Evolutionary conservation across 2,113 vertebrate species (phyloP), one percentile per base, ranked within the genome.

Genomic region (Colistium nudipinnis): DNA sequence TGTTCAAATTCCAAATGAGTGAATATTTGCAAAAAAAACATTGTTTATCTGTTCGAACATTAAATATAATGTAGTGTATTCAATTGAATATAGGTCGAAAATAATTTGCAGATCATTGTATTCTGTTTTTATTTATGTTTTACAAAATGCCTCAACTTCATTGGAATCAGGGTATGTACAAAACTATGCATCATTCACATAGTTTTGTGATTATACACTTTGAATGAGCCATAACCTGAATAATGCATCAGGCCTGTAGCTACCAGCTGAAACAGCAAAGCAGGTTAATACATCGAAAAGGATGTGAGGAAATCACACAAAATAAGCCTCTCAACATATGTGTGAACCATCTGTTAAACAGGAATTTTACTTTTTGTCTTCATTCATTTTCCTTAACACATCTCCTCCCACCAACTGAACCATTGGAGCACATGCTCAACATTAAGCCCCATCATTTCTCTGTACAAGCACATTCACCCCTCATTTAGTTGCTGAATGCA

Each of bases 271-370:
- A 53, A 11, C 31, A 2, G n/a, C 52, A 28, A 5, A 8, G 30
- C 33, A 13, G 27, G 35, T 43, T 24, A 44, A 13, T 4, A 45
- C 39, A 14, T 17, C n/a, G 12, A 41, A 59, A 47, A 39, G n/a
- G n/a, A n/a, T n/a, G n/a, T n/a, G n/a, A n/a, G n/a, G n/a, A n/a
- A n/a, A n/a, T n/a, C 24, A 52, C 45, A 61, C 35, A 54, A 62
- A 62, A 47, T 47, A 13, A 55, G 36, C 41, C n/a, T 8, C 38
- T 19, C n/a, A n/a, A 16, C 41, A 66, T 61, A 78, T 74, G 68
- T 74, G 51, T 16, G 33, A 72, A 25, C 59, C 70, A 62, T 64
- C 55, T 53, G 48, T 0, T 31, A 38, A 19, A 39, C 41, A 49
- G 52, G 19, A 31, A 47, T 24, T 22, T 17, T 80, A 8, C 17